Conservation (phyloP, 2,888 invertebrate species). For the Idaea aversata region DNA sequence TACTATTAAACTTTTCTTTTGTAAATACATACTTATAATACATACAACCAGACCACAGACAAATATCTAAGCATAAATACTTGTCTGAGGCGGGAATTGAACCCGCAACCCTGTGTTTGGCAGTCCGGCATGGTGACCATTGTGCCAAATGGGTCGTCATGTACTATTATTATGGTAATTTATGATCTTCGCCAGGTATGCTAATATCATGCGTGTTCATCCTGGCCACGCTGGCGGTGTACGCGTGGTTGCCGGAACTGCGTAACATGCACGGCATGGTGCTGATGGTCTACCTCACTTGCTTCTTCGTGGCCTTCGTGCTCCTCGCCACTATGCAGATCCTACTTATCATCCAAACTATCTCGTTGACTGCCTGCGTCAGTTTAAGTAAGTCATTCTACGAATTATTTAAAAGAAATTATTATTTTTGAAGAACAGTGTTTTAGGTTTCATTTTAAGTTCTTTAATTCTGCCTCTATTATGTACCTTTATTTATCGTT, state of each 20-base stretch:
- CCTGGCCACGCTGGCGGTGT: slow-evolving; percentile 84
- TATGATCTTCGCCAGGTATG: slow-evolving; percentile 79
- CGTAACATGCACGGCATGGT: slow-evolving; percentile 87
- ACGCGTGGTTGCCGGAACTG: slow-evolving; percentile 85
- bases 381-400: slow-evolving; percentile 49
- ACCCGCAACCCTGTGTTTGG: no score
- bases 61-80: no score
- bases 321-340: slow-evolving; percentile 78
- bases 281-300: slow-evolving; percentile 86
- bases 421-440: no score
- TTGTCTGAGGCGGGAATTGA: no score
- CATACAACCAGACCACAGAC: no score
- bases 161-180: background rate
- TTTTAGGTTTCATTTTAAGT: no score
- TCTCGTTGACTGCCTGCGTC: slow-evolving; percentile 31
- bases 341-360: slow-evolving; percentile 40
- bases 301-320: slow-evolving; percentile 82
- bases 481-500: no score
- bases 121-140: no score
- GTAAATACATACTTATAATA: no score
- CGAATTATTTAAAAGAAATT: background rate
- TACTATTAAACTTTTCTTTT: no score
- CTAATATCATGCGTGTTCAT: slow-evolving; percentile 88
- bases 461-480: no score
- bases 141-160: no score